These are phyloP conservation scores for Aethes cnicana DNA, from an alignment of 2,888 invertebrate genomes.

Conservation along the genomic window DNA sequence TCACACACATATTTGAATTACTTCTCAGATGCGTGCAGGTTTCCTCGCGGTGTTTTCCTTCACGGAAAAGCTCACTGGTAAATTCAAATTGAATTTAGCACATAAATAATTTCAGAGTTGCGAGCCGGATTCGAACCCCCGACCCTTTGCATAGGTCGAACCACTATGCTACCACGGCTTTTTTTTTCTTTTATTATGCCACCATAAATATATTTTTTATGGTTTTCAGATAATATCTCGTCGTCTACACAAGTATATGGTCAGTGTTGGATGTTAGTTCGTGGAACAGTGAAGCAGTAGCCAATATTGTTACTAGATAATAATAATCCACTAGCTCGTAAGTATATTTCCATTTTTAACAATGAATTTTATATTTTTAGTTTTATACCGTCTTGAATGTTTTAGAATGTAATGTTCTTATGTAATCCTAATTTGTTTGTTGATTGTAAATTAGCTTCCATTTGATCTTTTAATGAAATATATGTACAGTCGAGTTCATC, in stretches of 20 bases:
- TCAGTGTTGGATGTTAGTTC: conserved; percentile 9
- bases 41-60: too few relatives aligned
- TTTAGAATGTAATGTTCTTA: too few relatives aligned
- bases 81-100: too few relatives aligned
- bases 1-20: too few relatives aligned
- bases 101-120: too few relatives aligned
- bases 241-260: conserved; percentile 22
- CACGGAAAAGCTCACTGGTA: too few relatives aligned
- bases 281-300: conserved; percentile 32
- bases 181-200: too few relatives aligned
- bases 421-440: background rate
- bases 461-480: background rate
- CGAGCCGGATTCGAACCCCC: too few relatives aligned
- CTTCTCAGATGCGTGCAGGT: too few relatives aligned
- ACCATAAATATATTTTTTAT: background rate
- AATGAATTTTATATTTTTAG: conserved; percentile 24
- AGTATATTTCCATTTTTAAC: conserved; percentile 27
- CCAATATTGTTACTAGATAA: conserved; percentile 41
- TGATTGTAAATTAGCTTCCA: background rate
- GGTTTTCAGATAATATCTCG: conserved; percentile 15
- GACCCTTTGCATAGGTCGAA: too few relatives aligned
- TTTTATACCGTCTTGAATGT: conserved; percentile 16
- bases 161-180: too few relatives aligned
- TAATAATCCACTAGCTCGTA: conserved; percentile 24
- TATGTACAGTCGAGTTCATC: too few relatives aligned